Base-by-base conservation (phyloP, 2,888 invertebrate species). In the Lissonota sp. region DNA sequence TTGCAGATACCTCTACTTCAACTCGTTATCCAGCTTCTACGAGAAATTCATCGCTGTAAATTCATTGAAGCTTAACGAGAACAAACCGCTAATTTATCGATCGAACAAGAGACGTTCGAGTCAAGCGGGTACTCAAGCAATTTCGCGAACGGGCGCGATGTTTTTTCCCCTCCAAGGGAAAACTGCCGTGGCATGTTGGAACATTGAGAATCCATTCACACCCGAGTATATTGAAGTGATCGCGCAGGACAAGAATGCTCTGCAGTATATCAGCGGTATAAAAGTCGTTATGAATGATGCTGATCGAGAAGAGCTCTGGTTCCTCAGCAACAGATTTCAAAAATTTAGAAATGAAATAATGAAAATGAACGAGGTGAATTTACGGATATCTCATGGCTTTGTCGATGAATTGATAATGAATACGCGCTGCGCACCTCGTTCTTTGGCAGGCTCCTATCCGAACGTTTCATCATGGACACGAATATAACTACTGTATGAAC, bases 161-260 rank as follows among this genome's bases (percentile, higher is more conserved):
- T 93, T 92, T 86, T 93, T 92, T 87, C 93, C 93, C 77, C 89
- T 93, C 51, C 91, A 91, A 70, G 87, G 91, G 79, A 86, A 88
- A 80, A 93, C 92, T 42, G 90, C 93, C 1, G 82, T 93, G 26
- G 92, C 91, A 39, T 93, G 92, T 82, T 93, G 93, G 91, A 92
- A 93, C 87, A 92, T 92, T 70, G 89, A 89, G 82, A 88, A 87
- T 69, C 91, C 92, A 40, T 92, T 92, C 80, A 86, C 83, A 6
- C 87, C 89, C 5, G 90, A 92, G 44, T 90, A 92, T 85, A 85
- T 93, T 55, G 91, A 90, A 39, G 84, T 88, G 58, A 75, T 92
- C 40, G 90, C 88, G 2, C 87, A 89, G 80, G 91, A 92, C 79
- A 89, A 88, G 74, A 85, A 84, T 64, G 86, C 83, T 14, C 85